Conservation (phyloP, 2,113 vertebrate genomes). For the Euleptes europaea region DNA sequence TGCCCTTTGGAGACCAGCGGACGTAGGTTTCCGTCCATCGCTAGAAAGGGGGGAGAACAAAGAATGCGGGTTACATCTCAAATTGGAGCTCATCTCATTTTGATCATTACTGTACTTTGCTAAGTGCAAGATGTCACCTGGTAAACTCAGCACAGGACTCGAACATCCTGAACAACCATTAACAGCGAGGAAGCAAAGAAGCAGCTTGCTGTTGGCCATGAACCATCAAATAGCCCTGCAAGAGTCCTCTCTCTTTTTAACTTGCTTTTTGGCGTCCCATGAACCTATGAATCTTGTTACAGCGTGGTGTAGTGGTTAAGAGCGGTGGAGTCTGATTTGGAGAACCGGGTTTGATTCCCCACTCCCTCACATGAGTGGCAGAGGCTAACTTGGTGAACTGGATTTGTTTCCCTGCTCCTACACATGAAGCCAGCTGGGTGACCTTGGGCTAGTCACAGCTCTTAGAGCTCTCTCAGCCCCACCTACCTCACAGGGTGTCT, state of each 20-base stretch:
- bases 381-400: no score
- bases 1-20: constrained; percentile 97
- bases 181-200: background rate
- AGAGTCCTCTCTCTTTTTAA: background rate
- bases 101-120: no score
- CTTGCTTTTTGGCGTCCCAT: no score
- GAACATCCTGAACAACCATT: background rate
- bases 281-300: background rate
- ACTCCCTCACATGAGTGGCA: no score
- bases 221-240: background rate
- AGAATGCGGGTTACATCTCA: background rate
- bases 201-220: background rate
- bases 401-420: no score
- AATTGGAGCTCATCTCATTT: background rate
- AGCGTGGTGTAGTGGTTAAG: no score
- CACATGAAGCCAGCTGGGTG: no score
- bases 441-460: no score
- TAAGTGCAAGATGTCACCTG: background rate
- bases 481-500: no score
- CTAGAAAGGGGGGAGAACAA: constrained; percentile 62
- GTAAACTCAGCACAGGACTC: background rate
- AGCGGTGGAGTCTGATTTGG: no score
- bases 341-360: no score
- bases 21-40: constrained; percentile 98
- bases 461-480: no score